Evolutionary conservation across 1,140 invertebrate genomes (phyloP).

Genomic region (Formica selysi): DNA sequence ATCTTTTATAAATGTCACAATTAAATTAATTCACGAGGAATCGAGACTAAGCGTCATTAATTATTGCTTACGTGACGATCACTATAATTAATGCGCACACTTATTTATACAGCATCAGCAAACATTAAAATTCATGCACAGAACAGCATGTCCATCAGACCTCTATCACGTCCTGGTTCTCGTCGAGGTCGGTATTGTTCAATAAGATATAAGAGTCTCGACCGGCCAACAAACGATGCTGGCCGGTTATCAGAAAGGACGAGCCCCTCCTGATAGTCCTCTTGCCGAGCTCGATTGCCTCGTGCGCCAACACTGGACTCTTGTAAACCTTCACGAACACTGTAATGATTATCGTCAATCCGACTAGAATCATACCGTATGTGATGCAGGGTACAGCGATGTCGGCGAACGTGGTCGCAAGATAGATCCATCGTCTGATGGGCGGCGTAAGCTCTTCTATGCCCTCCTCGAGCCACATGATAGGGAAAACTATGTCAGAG

Average conservation of each 20-base stretch:
- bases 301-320: slow-evolving; percentile 90
- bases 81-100: neutral
- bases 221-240: slow-evolving; percentile 88
- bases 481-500: slow-evolving; percentile 93
- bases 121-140: neutral
- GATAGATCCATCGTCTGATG: slow-evolving; percentile 92
- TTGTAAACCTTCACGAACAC: slow-evolving; percentile 92
- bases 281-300: slow-evolving; percentile 92
- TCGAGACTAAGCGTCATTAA: slow-evolving; percentile 47
- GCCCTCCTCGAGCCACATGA: slow-evolving; percentile 96
- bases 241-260: slow-evolving; percentile 90
- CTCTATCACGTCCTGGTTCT: slow-evolving; percentile 55
- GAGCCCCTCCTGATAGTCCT: slow-evolving; percentile 90
- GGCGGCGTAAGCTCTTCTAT: slow-evolving; percentile 92
- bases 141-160: neutral
- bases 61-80: neutral
- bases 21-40: neutral
- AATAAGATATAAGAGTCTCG: slow-evolving; percentile 89
- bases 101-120: neutral
- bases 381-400: slow-evolving; percentile 89
- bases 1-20: neutral
- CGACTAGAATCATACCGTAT: slow-evolving; percentile 91
- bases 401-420: slow-evolving; percentile 92
- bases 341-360: slow-evolving; percentile 88
- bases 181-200: slow-evolving; percentile 77